These are phyloP conservation scores for Cecidostiba fungosa DNA, from an alignment of 2,888 invertebrate species.

Conservation along the genomic window DNA sequence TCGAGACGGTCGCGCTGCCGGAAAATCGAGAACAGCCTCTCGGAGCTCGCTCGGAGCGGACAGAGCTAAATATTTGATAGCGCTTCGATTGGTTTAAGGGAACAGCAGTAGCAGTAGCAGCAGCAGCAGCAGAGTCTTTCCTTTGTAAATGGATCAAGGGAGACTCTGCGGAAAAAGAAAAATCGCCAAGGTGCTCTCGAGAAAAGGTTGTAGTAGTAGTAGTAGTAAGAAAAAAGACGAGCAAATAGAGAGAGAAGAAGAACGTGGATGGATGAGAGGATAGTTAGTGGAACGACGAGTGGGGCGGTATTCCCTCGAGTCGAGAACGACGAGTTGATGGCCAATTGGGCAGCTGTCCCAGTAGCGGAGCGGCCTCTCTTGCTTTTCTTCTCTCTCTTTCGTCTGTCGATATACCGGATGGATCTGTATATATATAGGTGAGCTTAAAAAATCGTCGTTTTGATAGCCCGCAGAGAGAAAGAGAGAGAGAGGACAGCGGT, in stretches of 20 bases:
- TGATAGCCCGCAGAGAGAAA: background rate
- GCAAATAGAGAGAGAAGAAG: slow-evolving; percentile 63
- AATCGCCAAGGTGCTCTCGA: slow-evolving; percentile 56
- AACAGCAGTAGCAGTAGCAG: background rate
- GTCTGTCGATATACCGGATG: background rate
- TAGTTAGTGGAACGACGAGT: slow-evolving; percentile 67
- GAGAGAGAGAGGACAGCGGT: background rate
- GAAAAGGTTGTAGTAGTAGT: slow-evolving; percentile 31
- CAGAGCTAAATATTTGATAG: slow-evolving; percentile 79
- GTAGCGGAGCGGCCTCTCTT: slow-evolving; percentile 67
- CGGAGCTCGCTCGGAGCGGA: slow-evolving; percentile 64
- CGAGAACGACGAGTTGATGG: slow-evolving; percentile 70
- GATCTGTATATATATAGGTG: background rate
- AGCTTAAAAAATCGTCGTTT: slow-evolving; percentile 43
- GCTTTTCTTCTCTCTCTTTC: slow-evolving; percentile 63
- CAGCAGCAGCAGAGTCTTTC: slow-evolving; percentile 51
- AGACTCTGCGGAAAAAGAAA: slow-evolving; percentile 45
- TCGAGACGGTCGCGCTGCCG: slow-evolving; percentile 57
- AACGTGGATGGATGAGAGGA: slow-evolving; percentile 65
- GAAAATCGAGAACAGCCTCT: background rate
- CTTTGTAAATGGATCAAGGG: slow-evolving; percentile 62
- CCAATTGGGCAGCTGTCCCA: slow-evolving; percentile 75
- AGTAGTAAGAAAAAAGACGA: slow-evolving; percentile 60
- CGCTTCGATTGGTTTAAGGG: slow-evolving; percentile 78
- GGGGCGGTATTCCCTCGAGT: slow-evolving; percentile 74